Evolutionary conservation across 2,113 vertebrate species (phyloP), one percentile per base, ranked within the genome.

Genomic region (Myrmophylax atrothorax): DNA sequence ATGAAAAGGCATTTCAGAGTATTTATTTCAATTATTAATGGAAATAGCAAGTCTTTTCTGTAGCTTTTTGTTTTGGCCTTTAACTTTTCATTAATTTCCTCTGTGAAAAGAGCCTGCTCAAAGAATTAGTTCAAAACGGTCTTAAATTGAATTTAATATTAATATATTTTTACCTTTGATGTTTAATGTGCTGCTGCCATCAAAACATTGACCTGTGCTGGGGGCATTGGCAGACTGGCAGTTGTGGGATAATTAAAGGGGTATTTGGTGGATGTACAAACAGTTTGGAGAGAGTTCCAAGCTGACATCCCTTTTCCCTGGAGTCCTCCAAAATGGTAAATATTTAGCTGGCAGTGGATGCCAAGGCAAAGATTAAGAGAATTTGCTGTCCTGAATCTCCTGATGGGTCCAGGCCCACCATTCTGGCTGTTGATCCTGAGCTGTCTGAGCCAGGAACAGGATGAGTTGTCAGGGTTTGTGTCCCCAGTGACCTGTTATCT

Each of bases 321-420:
- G 28, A 63, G 74, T 72, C 63, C 87, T 86, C 50, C 60, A 94
- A 33, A 66, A 49, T 25, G 52, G 68, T 40, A 87, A 97, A 97
- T 93, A 89, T 89, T 95, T 85, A 68, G 74, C 74, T 94, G 80
- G 66, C 52, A 63, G n/a, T 33, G 50, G 75, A 84, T 76, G 63
- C 72, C 74, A 80, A 82, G 87, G 14, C 44, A 58, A 37, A 80
- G 87, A 90, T 74, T 19, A 73, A 81, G 75, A 55, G 58, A 64
- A 86, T 93, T 60, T 87, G 31, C 89, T 93, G 50, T 25, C 67
- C 82, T 25, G 13, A 68, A 87, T 70, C 42, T 79, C 76, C 44
- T 47, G 56, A 20, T 29, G 75, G 25, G 33, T 52, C 55, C 77
- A 90, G 50, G 44, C 31, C 42, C 77, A 56, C 17, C 1, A 7